Percentiles rank a stretch among this genome's conserved stretches.
Evolutionary conservation across 1,140 invertebrate species (phyloP).

Genomic region (Temnothorax curvispinosus): DNA sequence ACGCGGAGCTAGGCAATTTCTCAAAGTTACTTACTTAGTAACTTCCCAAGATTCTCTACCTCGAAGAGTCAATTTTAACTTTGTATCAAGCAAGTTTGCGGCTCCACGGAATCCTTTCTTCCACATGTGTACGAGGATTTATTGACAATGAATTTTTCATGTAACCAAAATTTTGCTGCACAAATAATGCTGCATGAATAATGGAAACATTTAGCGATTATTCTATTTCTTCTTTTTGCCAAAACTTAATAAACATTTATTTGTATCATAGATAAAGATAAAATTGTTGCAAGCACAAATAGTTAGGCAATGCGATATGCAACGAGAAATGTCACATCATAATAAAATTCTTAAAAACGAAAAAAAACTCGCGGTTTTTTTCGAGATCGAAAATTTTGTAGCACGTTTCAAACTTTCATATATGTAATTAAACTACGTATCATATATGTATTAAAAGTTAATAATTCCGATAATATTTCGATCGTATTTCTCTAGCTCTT

Average conservation of each 20-base stretch:
- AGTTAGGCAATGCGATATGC: background rate
- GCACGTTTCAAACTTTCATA: background rate
- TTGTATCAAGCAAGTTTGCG: slow-evolving; percentile 73
- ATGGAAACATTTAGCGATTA: background rate
- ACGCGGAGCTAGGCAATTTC: slow-evolving; percentile 36
- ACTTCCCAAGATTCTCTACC: slow-evolving; percentile 65
- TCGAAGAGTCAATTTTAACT: slow-evolving; percentile 77
- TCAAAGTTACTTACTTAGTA: slow-evolving; percentile 74
- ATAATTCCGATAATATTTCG: background rate
- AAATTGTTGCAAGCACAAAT: background rate
- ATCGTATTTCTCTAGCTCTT: background rate
- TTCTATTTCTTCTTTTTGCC: background rate
- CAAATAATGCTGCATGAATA: background rate
- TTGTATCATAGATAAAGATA: background rate
- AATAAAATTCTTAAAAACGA: background rate
- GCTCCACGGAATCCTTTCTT: slow-evolving; percentile 41
- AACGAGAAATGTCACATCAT: background rate
- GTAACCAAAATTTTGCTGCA: background rate
- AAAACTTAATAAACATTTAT: background rate
- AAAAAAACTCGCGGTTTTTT: background rate
- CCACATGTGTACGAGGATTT: slow-evolving; percentile 19
- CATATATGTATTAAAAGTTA: background rate
- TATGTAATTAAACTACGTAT: background rate
- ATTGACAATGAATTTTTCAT: background rate
- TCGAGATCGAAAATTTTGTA: background rate